Base-by-base conservation (phyloP, 1,140 invertebrate genomes). In the Andrena cerasifolii region DNA sequence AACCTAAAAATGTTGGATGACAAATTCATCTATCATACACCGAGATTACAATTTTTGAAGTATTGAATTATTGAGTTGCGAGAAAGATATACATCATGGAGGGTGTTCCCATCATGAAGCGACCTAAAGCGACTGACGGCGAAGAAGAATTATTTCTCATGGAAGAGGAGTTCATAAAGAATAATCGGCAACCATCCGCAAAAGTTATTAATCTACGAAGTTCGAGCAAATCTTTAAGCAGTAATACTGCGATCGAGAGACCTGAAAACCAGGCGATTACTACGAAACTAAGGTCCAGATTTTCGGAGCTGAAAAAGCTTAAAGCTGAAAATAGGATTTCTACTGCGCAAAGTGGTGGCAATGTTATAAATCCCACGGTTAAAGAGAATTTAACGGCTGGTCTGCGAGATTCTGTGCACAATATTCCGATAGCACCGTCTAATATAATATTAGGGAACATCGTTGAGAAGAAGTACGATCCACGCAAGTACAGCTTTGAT, bases 71-170 rank as follows among this genome's bases (percentile, higher is more conserved):
- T 40, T 66, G 1, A 31, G 2, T 21, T 33, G 21, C 16, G 16
- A 51, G 10, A 40, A 53, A 21, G 26, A 70, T 71, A 14, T 10
- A 45, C 49, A 33, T 12, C 2, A 85, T 85, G 83, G 71, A 68
- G 45, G 10, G 45, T n/a, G 21, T n/a, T 40, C 31, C 78, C 36
- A 18, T 61, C 56, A 65, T 87, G 0, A 91, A 90, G 76, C 92
- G 95, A 83, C 95, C 95, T 0, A 95, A 94, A 80, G 93, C 93
- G 1, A 93, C 91, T 4, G 95, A 96, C 84, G 93, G 89, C 36
- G 95, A 96, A 80, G 94, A 96, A 26, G 95, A 96, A 83, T 92
- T 96, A 53, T 92, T 96, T 21, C 93, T 93, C 51, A 94, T 96
- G 93, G 95, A 96, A 86, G 94, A 95, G 78, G 94, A 95, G 65